Evolutionary conservation across 2,888 invertebrate genomes (phyloP), one percentile per base, ranked within the genome.

Genomic region (Apodemia zela): DNA sequence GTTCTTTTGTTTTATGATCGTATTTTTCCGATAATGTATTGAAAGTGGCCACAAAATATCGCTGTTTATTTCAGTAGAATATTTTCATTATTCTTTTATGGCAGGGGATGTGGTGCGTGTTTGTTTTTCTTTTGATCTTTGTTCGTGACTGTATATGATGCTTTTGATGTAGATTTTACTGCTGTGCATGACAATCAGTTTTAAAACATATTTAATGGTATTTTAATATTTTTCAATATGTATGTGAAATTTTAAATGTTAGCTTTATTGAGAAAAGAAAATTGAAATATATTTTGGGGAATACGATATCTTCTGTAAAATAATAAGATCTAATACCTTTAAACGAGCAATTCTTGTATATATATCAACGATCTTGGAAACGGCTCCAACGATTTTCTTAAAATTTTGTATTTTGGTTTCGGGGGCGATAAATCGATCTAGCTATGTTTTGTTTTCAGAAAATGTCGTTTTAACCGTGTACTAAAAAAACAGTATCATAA

Each of bases 1-100:
- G 81, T 81, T 82, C 81, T 82, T 86, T 85, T 85, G 85, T 87
- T 87, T 87, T 85, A 86, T 79, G 80, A 74, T 78, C 80, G 78
- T 84, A 82, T 82, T 84, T 81, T 77, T 71, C 75, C 77, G 77
- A 80, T 84, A 87, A 86, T 85, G 79, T 86, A 85, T 86, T 82
- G 79, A 80, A 79, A 84, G 78, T 67, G 78, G 78, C 75, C 77
- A 74, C 77, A 73, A 75, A 79, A 79, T 69, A 63, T 65, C 63
- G 49, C 65, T 60, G 63, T 63, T 64, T 65, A 63, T 64, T 61
- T 63, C 72, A 75, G 71, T 74, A 71, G 67, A 64, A 66, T 66
- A 45, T 51, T 65, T 60, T 65, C 45, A 54, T 61, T 61, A 58
- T 62, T 49, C n/a, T 61, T 47, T 58, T 62, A 61, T 60, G 29